Evolutionary conservation across 2,888 invertebrate genomes (phyloP).

Genomic region (Stenurella melanura): DNA sequence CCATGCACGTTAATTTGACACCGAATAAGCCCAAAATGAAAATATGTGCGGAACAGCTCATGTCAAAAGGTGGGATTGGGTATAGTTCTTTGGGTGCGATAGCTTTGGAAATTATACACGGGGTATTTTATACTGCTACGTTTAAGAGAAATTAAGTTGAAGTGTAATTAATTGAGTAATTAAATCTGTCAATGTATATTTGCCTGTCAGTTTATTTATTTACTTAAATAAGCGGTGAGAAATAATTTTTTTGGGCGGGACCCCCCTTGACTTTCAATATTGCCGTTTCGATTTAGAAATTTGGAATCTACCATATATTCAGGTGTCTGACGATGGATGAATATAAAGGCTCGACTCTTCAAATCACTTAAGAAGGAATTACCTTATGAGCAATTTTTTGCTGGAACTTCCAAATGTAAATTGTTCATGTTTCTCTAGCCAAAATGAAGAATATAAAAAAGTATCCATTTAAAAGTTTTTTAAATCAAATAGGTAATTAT

Average conservation of each 20-base stretch:
- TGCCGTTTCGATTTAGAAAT: neutral
- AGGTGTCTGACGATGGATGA: too few species aligned
- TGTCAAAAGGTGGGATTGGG: constrained; percentile 68
- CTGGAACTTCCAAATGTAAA: too few species aligned
- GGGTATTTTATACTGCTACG: constrained; percentile 52
- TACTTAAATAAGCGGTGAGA: constrained; percentile 23
- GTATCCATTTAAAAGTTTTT: too few species aligned
- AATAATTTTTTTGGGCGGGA: too few species aligned
- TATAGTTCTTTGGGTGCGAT: constrained; percentile 62
- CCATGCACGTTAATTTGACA: constrained; percentile 43
- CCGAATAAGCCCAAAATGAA: constrained; percentile 52
- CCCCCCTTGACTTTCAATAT: too few species aligned
- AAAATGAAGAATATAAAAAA: too few species aligned
- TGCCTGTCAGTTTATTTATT: constrained; percentile 37
- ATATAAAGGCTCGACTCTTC: too few species aligned
- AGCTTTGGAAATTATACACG: constrained; percentile 62
- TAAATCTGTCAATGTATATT: constrained; percentile 36
- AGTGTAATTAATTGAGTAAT: constrained; percentile 38
- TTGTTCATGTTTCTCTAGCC: too few species aligned
- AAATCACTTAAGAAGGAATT: too few species aligned
- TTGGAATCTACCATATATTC: too few species aligned
- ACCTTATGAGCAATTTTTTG: too few species aligned
- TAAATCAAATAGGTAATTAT: too few species aligned
- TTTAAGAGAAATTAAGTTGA: constrained; percentile 46
- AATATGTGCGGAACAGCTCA: constrained; percentile 57